A percentile compares a stretch with the other conserved stretches of the same genome.
phyloP scores from a whole-genome alignment of 2,113 vertebrate species.

The Microcebus griseorufus region DNA sequence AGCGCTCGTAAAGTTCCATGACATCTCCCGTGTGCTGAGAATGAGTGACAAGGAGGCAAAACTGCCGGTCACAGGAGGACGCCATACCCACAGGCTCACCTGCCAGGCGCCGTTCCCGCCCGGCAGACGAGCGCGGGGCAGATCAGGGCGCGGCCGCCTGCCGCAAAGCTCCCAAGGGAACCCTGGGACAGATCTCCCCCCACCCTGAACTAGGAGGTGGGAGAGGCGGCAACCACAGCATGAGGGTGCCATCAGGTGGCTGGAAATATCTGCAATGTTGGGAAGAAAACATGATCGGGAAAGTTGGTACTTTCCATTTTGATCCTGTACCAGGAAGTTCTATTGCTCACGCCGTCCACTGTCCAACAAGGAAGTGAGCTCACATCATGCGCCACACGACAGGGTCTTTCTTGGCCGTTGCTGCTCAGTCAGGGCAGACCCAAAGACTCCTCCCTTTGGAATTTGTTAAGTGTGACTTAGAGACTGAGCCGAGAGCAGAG shows the following conservation, averaged over 20 bases:
- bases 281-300: background rate
- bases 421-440: background rate
- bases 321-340: background rate
- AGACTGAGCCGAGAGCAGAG: background rate
- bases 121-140: conserved; percentile 65
- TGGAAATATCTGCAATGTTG: background rate
- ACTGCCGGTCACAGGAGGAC: conserved; percentile 63
- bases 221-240: background rate
- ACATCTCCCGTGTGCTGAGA: conserved; percentile 58
- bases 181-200: background rate
- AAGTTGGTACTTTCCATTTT: background rate
- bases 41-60: conserved; percentile 73
- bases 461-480: background rate
- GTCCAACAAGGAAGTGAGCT: background rate
- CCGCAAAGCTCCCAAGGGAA: conserved; percentile 25
- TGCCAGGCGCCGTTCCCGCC: conserved; percentile 59
- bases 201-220: background rate
- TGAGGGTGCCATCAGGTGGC: fast-evolving
- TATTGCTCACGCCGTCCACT: fast-evolving
- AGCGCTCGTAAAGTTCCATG: conserved; percentile 78
- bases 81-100: conserved; percentile 54
- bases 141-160: conserved; percentile 32
- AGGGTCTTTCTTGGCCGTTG: background rate
- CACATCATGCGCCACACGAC: fast-evolving
- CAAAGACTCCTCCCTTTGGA: background rate